Percentiles rank a stretch among this genome's conserved stretches.
These are phyloP conservation scores for Aptenodytes patagonicus DNA, from an alignment of 2,113 vertebrate species.

Conservation along the genomic window DNA sequence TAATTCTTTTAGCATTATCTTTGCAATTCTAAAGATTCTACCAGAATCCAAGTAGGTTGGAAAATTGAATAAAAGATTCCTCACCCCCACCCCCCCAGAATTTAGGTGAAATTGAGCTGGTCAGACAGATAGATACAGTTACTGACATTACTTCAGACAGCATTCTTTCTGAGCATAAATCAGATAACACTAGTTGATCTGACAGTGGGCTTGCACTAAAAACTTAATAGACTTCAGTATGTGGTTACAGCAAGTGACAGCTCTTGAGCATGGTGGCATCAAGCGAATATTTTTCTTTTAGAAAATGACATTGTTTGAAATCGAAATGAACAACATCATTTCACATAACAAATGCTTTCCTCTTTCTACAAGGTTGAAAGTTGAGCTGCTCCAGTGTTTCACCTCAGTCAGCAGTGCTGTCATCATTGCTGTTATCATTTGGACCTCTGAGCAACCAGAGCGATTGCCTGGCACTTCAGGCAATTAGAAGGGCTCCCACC, in stretches of 20 bases:
- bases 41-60: neutral
- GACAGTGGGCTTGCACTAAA: neutral
- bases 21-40: neutral
- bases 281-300: neutral
- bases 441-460: neutral
- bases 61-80: neutral
- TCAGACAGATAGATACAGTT: neutral
- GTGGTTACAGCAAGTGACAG: conserved; percentile 10
- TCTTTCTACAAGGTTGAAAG: neutral
- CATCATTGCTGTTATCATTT: neutral
- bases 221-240: neutral
- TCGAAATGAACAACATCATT: neutral
- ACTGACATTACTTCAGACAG: neutral
- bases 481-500: neutral
- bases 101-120: neutral
- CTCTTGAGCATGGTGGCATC: neutral
- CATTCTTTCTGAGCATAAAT: neutral
- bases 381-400: neutral
- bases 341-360: neutral
- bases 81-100: no score
- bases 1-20: neutral
- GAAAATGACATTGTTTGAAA: neutral
- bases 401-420: neutral
- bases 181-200: neutral
- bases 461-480: neutral